phyloP scores from a whole-genome alignment of 2,113 vertebrate species.

The Cottus gobio region DNA sequence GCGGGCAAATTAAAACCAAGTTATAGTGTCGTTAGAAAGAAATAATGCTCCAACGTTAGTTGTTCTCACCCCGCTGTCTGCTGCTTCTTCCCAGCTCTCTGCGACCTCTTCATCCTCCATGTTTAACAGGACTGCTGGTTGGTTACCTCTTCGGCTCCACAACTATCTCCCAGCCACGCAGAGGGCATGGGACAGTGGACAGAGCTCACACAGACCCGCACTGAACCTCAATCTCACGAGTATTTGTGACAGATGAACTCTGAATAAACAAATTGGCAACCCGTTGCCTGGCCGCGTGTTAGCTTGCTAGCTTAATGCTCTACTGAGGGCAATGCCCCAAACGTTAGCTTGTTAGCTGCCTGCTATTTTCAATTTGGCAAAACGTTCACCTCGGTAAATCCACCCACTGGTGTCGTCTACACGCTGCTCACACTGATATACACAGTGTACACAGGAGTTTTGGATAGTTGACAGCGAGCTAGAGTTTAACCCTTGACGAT shows the following conservation, averaged over 20 bases:
- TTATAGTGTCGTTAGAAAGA: not conserved
- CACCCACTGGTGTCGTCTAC: not conserved
- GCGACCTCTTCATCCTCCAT: conserved; percentile 97
- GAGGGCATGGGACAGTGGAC: not conserved
- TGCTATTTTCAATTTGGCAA: conserved; percentile 44
- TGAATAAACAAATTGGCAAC: not conserved
- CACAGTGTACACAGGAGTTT: too few species aligned
- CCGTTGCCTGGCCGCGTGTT: conserved; percentile 40
- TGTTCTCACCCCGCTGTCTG: conserved; percentile 91
- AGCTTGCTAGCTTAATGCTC: conserved; percentile 51
- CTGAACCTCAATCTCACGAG: not conserved
- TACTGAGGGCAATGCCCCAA: not conserved
- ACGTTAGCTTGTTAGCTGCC: not conserved
- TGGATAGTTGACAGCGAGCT: not conserved
- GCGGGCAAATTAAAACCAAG: not conserved
- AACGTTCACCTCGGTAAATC: conserved; percentile 15
- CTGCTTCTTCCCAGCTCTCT: conserved; percentile 94
- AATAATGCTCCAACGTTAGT: not conserved
- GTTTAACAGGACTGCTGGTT: conserved; percentile 69
- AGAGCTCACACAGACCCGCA: not conserved
- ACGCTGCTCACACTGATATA: not conserved
- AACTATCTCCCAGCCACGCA: conserved; percentile 19
- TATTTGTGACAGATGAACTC: not conserved
- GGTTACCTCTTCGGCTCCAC: conserved; percentile 41
- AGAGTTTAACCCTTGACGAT: not conserved